Conservation (phyloP, 2,113 vertebrate genomes). For the Stegastes partitus region DNA sequence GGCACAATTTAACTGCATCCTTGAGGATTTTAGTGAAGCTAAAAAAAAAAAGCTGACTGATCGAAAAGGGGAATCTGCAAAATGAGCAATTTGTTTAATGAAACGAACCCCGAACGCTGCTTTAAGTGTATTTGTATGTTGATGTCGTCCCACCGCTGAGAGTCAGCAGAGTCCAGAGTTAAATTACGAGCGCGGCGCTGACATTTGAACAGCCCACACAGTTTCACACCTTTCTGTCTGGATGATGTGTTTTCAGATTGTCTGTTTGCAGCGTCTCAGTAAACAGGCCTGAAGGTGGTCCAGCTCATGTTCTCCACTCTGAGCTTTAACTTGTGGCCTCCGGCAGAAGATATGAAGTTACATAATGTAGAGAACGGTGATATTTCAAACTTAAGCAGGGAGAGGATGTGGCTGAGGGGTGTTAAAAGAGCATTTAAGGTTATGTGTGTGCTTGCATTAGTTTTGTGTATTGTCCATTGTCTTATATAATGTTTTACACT, state of each 20-base stretch:
- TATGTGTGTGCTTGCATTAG: background rate
- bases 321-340: too few species aligned
- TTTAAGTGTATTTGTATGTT: rapidly evolving
- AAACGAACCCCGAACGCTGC: background rate
- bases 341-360: too few species aligned
- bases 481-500: too few species aligned
- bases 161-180: background rate
- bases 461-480: too few species aligned
- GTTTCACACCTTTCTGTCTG: background rate
- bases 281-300: background rate
- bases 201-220: constrained; percentile 19
- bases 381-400: background rate
- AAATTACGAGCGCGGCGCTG: background rate
- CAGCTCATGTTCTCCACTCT: background rate
- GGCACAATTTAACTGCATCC: background rate
- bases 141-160: background rate
- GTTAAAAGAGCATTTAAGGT: too few species aligned
- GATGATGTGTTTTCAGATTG: background rate
- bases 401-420: background rate
- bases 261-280: background rate
- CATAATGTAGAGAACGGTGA: background rate
- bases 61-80: background rate
- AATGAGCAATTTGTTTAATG: background rate
- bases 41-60: background rate
- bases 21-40: background rate